Percentiles rank a stretch among this genome's conserved stretches.
Evolutionary conservation across 2,113 vertebrate species (phyloP).

Genomic region (Festucalex cinctus): DNA sequence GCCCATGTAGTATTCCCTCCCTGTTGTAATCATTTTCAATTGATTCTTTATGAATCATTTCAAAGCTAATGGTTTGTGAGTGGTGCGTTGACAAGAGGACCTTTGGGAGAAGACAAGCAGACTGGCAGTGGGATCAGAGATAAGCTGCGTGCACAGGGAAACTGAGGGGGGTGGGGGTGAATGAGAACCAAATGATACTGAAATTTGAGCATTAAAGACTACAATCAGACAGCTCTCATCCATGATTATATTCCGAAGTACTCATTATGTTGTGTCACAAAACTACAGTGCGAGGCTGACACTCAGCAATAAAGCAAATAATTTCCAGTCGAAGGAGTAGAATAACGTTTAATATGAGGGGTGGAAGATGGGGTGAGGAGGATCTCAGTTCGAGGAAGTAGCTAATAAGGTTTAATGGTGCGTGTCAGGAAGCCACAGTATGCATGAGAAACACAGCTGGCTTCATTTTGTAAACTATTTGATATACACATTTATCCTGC

Average conservation of each 20-base stretch:
- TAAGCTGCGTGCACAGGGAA: slow-evolving; percentile 33
- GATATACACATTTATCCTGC: slow-evolving; percentile 96
- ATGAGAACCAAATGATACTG: slow-evolving; percentile 69
- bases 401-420: slow-evolving; percentile 99
- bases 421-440: slow-evolving; percentile 99
- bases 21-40: slow-evolving; percentile 70
- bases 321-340: slow-evolving; percentile 99
- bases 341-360: slow-evolving; percentile 97
- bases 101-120: slow-evolving; percentile 81
- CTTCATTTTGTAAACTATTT: slow-evolving; percentile 99
- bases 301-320: slow-evolving; percentile 99
- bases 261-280: slow-evolving; percentile 95
- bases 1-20: slow-evolving; percentile 50
- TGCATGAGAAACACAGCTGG: slow-evolving; percentile 99
- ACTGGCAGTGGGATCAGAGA: slow-evolving; percentile 78
- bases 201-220: slow-evolving; percentile 92
- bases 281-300: slow-evolving; percentile 92
- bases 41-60: slow-evolving; percentile 86
- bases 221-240: slow-evolving; percentile 84
- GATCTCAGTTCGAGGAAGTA: slow-evolving; percentile 99
- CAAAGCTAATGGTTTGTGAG: slow-evolving; percentile 87
- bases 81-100: slow-evolving; percentile 71
- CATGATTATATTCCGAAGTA: slow-evolving; percentile 98
- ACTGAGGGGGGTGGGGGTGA: slow-evolving; percentile 53
- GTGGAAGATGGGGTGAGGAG: slow-evolving; percentile 94